Base-by-base conservation (phyloP, 2,113 vertebrate species). In the Platysteira castanea region DNA sequence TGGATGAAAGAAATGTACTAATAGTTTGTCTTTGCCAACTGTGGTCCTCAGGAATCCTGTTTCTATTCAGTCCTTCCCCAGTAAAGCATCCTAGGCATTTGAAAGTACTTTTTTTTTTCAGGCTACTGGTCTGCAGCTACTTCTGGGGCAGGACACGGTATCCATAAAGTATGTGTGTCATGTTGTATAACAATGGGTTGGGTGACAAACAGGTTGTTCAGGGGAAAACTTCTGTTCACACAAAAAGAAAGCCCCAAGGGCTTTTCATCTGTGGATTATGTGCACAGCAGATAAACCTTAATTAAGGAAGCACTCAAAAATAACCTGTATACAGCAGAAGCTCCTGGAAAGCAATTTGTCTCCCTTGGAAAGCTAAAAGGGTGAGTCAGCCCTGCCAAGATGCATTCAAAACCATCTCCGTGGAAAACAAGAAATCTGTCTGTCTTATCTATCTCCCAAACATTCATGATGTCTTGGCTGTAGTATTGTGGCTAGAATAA, bases 301-400 rank as follows among this genome's bases (percentile, higher is more conserved):
- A 93, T 95, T 95, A 96, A 90, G 69, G 70, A 93, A 94, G 57
- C 2, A 0, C 44, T 95, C 77, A 92, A 64, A 94, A 93, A 92
- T 95, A 94, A 92, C 69, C 88, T 93, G 65, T 61, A 61, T 52
- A 90, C 30, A 84, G 27, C 76, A 69, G 74, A 94, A 96, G 61
- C 49, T 94, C 92, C 77, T 89, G 61, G 90, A 97, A 97, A 92
- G 80, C 83, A 92, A 90, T 94, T 95, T 97, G 57, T 96, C 83
- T 95, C 95, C 68, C 80, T 79, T 92, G 88, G 90, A 97, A 97
- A 92, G 80, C 52, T 93, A 61, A 90, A 88, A 84, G 77, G 53
- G 65, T 96, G 96, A 96, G 65, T 90, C 90, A 94, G 80, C n/a
- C 57, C 46, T 93, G 80, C 61, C 84, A 92, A 65, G 65, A 60